Evolutionary conservation across 2,113 vertebrate species (phyloP).

Genomic region (Hippocampus mohnikei): DNA sequence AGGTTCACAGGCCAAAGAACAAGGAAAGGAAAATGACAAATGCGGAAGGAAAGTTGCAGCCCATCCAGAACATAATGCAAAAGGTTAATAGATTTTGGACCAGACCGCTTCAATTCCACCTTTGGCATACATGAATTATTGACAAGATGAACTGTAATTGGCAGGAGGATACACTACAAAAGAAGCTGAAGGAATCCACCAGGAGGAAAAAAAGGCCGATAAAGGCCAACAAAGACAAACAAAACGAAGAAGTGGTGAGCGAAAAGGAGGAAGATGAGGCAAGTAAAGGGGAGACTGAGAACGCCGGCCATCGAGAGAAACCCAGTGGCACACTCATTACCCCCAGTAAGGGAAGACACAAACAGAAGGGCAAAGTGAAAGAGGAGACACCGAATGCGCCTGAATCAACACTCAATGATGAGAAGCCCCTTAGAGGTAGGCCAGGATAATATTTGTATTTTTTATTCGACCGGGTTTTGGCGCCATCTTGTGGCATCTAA

Average conservation of each 20-base stretch:
- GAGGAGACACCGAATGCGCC: slow-evolving; percentile 47
- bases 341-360: slow-evolving; percentile 46
- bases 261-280: slow-evolving; percentile 26
- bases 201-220: slow-evolving; percentile 70
- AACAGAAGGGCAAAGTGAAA: slow-evolving; percentile 58
- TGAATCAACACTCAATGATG: slow-evolving; percentile 36
- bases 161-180: slow-evolving; percentile 67
- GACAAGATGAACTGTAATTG: neutral
- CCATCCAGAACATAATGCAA: slow-evolving; percentile 65
- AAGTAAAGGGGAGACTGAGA: slow-evolving; percentile 54
- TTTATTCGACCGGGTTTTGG: too few species aligned
- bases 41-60: slow-evolving; percentile 58
- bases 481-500: too few species aligned
- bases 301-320: slow-evolving; percentile 47
- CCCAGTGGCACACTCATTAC: slow-evolving; percentile 54
- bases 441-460: neutral
- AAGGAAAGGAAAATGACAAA: slow-evolving; percentile 46
- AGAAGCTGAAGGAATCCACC: slow-evolving; percentile 40
- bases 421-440: slow-evolving; percentile 49
- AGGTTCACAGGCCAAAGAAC: slow-evolving; percentile 38
- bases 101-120: neutral
- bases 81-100: slow-evolving; percentile 51
- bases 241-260: slow-evolving; percentile 3
- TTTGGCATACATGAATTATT: neutral
- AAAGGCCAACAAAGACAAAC: slow-evolving; percentile 42